Evolutionary conservation across 2,888 invertebrate genomes (phyloP), one percentile per base, ranked within the genome.

Genomic region (Polia nebulosa): DNA sequence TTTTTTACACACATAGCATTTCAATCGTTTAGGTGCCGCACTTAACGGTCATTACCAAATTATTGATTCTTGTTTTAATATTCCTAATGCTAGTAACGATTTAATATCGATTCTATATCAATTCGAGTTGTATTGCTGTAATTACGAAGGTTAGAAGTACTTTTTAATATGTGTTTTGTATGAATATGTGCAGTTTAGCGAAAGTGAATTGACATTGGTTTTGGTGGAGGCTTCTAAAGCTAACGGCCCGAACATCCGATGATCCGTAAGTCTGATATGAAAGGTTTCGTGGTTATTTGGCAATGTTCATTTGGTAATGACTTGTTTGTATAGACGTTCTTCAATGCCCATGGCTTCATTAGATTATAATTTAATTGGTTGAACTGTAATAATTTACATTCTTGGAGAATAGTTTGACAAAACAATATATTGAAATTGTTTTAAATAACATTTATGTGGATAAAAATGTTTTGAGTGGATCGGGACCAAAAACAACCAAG

Each of bases 141-240:
- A 36, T 64, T 25, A 9, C 8, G 53, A 68, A 83, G 76, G 57
- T 68, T 80, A 58, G n/a, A 52, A 34, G 13, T 53, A 49, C 17
- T 47, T 62, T 34, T 34, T 20, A 71, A 32, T 39, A 9, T 29
- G 49, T 22, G 15, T 36, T 62, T 47, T 52, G 58, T 59, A 52
- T 61, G 55, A 60, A 45, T 66, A 68, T 58, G 47, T 77, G 68
- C 29, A 58, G 53, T 52, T 51, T 59, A 53, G 53, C 63, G 72
- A 73, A 82, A 76, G 67, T 63, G 7, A 49, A 84, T 79, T 76
- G 82, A 72, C 80, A 76, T 82, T 84, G 82, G 67, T 34, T 68
- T 55, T 57, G 7, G n/a, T 55, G 34, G 66, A 71, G 72, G 76
- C 34, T 76, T 44, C 49, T 49, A 36, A 34, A 70, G 52, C 60